Base-by-base conservation (phyloP, 2,888 invertebrate species). In the Clepsis dumicolana region DNA sequence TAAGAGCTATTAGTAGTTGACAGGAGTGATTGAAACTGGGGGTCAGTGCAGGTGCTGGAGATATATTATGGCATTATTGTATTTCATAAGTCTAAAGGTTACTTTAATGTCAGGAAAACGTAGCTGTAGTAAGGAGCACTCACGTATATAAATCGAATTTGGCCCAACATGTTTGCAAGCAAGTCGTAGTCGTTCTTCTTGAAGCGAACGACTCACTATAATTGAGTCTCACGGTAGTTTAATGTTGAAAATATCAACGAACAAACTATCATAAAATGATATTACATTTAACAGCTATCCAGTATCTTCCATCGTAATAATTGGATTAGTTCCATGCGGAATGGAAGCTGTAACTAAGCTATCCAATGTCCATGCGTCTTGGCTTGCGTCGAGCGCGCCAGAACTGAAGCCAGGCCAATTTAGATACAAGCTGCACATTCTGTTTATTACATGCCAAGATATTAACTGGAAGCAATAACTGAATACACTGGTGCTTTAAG, bases 1-100 rank as follows among this genome's bases (percentile, higher is more conserved):
- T 70, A 29, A 16, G 59, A 64, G 29, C 52, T 57, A 59, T 68
- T 68, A 68, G 35, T 57, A 32, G 59, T 29, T 59, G 68, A 64
- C 68, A 68, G 52, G 44, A 50, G 25, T 62, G 57, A 68, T 68
- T 53, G 68, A 53, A 54, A 63, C 50, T 41, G 32, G 48, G 18
- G 50, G 65, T 56, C 62, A 56, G 38, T 52, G 16, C 62, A 62
- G 50, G 54, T 62, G 21, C 25, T 53, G 3, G 4, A 2, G n/a
- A 38, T n/a, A 38, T 38, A 35, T 3, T 3, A 29, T 29, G 4
- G 8, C 29, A 5, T n/a, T n/a, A 4, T 29, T 29, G 5, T 29
- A 8, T 29, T 29, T 29, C 7, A 29, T 8, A 29, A 29, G 8
- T 1, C 8, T 29, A 29, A 29, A 29, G 29, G 29, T 29, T n/a